A percentile compares a stretch with the other conserved stretches of the same genome.
phyloP scores from a whole-genome alignment of 2,113 vertebrate species.

The Actenoides lindsayi region DNA sequence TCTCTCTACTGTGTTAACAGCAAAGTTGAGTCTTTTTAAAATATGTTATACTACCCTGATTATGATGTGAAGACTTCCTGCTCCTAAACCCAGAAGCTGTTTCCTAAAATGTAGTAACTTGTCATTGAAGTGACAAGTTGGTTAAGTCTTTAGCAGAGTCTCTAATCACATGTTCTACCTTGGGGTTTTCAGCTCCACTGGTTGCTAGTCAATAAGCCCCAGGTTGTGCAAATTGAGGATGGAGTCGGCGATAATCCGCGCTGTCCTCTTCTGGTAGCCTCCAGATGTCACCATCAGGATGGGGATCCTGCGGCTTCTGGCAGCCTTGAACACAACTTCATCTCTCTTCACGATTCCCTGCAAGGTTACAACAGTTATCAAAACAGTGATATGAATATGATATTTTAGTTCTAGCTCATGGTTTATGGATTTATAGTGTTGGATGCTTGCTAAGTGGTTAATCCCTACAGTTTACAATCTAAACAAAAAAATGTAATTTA shows the following conservation, averaged over 20 bases:
- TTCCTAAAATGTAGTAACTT: neutral
- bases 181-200: constrained; percentile 57
- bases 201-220: constrained; percentile 78
- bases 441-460: neutral
- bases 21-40: neutral
- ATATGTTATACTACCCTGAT: neutral
- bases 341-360: constrained; percentile 93
- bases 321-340: constrained; percentile 88
- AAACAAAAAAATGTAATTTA: neutral
- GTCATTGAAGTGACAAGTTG: constrained; percentile 46
- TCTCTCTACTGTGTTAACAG: neutral
- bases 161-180: constrained; percentile 55
- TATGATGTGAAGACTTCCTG: neutral
- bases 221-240: constrained; percentile 88
- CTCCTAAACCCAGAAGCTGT: neutral
- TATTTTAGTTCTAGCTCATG: neutral
- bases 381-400: fast-evolving
- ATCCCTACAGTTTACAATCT: neutral
- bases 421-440: neutral
- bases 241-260: constrained; percentile 94
- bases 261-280: constrained; percentile 94
- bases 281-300: constrained; percentile 96
- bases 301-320: constrained; percentile 79
- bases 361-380: neutral
- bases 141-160: constrained; percentile 53